A percentile compares a stretch with the other conserved stretches of the same genome.
Evolutionary conservation across 2,797 vertebrate genomes (phyloP).

Genomic region (Rhinophrynus dorsalis): DNA sequence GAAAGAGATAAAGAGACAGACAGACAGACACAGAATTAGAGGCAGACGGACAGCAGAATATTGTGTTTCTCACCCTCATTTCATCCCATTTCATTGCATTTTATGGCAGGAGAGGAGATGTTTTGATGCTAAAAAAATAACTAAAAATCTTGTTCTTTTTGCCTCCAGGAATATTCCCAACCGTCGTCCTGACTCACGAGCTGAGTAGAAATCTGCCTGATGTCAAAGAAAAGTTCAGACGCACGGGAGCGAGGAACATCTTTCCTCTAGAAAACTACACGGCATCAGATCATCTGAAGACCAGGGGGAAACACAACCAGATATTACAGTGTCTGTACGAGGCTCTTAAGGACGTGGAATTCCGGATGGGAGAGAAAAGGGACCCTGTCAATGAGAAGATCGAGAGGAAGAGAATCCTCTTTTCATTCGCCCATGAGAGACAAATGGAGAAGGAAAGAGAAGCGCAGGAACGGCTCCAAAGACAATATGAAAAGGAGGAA

Average conservation of each 20-base stretch:
- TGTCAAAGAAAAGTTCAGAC: not conserved
- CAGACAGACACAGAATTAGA: too few relatives aligned
- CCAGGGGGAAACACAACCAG: not conserved
- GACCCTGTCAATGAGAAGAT: not conserved
- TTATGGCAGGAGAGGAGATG: too few relatives aligned
- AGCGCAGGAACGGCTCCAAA: not conserved
- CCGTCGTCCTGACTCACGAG: not conserved
- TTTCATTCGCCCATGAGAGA: not conserved
- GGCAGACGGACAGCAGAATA: too few relatives aligned
- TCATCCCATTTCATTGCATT: too few relatives aligned
- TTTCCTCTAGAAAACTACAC: conserved; percentile 11
- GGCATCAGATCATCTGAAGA: not conserved
- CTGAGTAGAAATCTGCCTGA: not conserved
- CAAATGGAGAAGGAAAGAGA: not conserved
- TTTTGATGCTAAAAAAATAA: too few relatives aligned
- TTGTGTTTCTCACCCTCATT: too few relatives aligned
- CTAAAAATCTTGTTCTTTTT: not conserved
- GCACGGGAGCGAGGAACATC: not conserved
- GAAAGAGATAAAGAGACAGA: too few relatives aligned
- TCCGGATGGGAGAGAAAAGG: not conserved
- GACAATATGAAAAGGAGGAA: too few relatives aligned
- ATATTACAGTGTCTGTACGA: not conserved
- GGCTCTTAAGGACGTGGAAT: not conserved
- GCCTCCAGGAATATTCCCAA: not conserved
- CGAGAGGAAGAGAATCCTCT: not conserved